phyloP scores from a whole-genome alignment of 2,797 vertebrate species.

The Peromyscus nudipes region DNA sequence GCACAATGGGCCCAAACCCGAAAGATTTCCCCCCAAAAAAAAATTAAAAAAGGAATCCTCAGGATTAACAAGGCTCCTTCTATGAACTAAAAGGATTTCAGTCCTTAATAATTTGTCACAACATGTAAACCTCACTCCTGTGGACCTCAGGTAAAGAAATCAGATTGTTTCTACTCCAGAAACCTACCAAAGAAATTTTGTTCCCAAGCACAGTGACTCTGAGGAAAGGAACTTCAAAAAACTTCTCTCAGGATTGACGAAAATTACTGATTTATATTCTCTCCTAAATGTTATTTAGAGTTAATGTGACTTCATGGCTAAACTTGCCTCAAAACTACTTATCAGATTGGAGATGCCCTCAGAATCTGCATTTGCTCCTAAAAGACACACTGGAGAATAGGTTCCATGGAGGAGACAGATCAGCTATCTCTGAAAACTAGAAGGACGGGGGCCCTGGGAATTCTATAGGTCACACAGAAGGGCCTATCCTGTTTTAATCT shows the following conservation, averaged over 20 bases:
- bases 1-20: background rate
- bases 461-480: background rate
- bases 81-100: background rate
- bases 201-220: background rate
- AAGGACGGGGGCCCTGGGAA: background rate
- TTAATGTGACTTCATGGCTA: slow-evolving; percentile 71
- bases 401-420: background rate
- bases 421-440: background rate
- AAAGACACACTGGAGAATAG: background rate
- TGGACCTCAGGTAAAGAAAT: background rate
- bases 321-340: slow-evolving; percentile 62
- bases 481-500: background rate
- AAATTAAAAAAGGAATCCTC: background rate
- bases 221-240: slow-evolving; percentile 7
- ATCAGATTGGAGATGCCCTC: background rate
- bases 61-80: background rate
- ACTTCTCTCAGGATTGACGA: slow-evolving; percentile 41
- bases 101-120: slow-evolving; percentile 25
- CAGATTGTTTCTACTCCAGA: background rate
- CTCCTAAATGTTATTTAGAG: slow-evolving; percentile 72
- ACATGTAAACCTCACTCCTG: background rate
- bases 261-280: slow-evolving; percentile 74
- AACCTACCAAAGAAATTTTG: background rate
- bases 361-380: slow-evolving; percentile 6
- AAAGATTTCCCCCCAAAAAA: background rate